These are phyloP conservation scores for Cyclophora punctaria DNA, from an alignment of 2,888 invertebrate genomes.

Conservation along the genomic window DNA sequence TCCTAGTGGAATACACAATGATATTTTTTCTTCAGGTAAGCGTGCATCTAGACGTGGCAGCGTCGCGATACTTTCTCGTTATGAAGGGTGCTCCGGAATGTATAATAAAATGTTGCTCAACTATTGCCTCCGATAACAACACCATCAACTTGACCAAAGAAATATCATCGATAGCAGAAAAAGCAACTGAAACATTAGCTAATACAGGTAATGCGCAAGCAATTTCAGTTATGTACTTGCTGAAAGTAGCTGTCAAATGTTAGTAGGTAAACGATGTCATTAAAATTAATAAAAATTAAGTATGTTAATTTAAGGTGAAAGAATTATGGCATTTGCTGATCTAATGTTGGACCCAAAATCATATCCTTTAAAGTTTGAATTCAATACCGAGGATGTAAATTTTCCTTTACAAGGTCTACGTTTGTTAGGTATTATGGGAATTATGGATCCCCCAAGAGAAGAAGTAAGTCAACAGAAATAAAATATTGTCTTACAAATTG, in stretches of 20 bases:
- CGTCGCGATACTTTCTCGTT: constrained; percentile 85
- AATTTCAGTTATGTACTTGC: background rate
- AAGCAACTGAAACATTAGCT: constrained; percentile 44
- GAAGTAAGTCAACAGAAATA: constrained; percentile 34
- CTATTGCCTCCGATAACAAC: constrained; percentile 86
- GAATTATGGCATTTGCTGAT: constrained; percentile 95
- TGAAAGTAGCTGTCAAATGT: background rate
- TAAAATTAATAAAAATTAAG: too few species aligned
- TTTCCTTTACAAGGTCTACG: constrained; percentile 90
- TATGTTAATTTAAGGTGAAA: constrained; percentile 78
- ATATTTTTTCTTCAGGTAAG: constrained; percentile 47
- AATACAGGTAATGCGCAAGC: constrained; percentile 40
- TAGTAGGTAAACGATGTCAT: background rate
- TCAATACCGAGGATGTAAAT: constrained; percentile 90
- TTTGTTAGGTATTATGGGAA: constrained; percentile 95
- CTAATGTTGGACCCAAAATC: constrained; percentile 86
- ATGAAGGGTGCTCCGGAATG: constrained; percentile 99
- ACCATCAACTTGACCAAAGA: constrained; percentile 64
- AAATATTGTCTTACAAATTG: background rate
- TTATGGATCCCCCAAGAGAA: constrained; percentile 93
- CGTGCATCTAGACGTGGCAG: constrained; percentile 87
- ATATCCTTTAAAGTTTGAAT: constrained; percentile 90
- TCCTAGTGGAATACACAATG: background rate
- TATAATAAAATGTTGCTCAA: constrained; percentile 87
- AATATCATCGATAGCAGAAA: constrained; percentile 35